phyloP scores from a whole-genome alignment of 1,140 invertebrate genomes.

The Anastrepha ludens region DNA sequence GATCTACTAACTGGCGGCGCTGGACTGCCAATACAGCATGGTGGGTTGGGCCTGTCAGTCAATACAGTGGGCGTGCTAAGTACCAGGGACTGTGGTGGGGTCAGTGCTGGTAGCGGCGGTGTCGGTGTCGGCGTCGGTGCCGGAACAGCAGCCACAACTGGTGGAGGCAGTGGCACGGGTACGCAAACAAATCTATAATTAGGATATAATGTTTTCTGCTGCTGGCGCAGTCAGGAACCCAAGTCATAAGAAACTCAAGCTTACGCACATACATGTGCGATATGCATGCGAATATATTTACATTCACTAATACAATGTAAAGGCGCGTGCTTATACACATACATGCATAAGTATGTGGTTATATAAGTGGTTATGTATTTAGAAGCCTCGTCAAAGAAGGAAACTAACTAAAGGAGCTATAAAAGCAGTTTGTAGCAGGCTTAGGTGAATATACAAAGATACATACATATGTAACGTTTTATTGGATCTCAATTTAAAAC shows the following conservation, averaged over 20 bases:
- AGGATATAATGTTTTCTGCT: constrained; percentile 55
- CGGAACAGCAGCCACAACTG: constrained; percentile 12
- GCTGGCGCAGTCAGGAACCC: constrained; percentile 54
- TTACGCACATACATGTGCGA: background rate
- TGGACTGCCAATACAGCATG: background rate
- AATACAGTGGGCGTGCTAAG: constrained; percentile 26
- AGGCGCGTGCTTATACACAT: background rate
- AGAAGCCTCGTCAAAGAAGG: too few species aligned
- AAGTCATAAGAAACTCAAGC: background rate
- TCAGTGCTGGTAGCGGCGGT: constrained; percentile 9
- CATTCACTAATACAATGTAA: background rate
- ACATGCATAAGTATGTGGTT: too few species aligned
- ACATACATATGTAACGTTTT: background rate
- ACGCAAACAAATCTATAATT: constrained; percentile 60
- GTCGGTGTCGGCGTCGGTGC: constrained; percentile 47
- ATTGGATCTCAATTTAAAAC: constrained; percentile 35
- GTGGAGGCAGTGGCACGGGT: background rate
- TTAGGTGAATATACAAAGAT: background rate
- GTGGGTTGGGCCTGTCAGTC: background rate
- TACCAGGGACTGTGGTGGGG: constrained; percentile 11
- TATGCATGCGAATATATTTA: background rate
- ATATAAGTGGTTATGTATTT: too few species aligned
- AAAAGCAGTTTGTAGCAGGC: too few species aligned
- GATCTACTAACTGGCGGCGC: constrained; percentile 61
- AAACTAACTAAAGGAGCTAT: too few species aligned